A percentile compares a stretch with the other conserved stretches of the same genome.
Conservation (phyloP, 2,888 invertebrate species). For the Tachina fera region DNA sequence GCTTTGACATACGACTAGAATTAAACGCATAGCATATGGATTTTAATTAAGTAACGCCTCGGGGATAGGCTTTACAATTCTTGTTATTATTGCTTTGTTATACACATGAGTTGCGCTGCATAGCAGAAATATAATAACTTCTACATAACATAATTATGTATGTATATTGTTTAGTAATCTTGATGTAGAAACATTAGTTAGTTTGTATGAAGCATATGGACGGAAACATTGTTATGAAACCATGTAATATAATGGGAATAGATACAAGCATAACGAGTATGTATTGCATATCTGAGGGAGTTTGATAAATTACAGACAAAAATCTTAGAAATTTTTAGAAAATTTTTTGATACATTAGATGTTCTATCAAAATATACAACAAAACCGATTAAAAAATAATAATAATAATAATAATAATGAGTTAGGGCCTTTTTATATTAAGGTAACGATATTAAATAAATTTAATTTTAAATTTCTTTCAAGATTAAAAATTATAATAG, state of each 20-base stretch:
- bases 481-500: too few species aligned
- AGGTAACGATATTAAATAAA: too few species aligned
- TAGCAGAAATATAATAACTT: neutral
- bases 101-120: neutral
- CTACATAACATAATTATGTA: neutral
- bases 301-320: too few species aligned
- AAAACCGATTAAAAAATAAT: too few species aligned
- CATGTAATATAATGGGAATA: neutral
- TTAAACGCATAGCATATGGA: neutral
- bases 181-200: neutral
- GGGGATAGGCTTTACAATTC: constrained; percentile 33
- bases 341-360: too few species aligned
- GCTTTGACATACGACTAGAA: neutral
- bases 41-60: constrained; percentile 34
- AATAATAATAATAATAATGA: too few species aligned
- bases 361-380: too few species aligned
- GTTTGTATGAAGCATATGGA: neutral
- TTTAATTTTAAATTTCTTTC: too few species aligned
- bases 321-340: too few species aligned
- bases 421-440: too few species aligned
- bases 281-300: too few species aligned
- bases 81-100: neutral
- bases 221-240: neutral
- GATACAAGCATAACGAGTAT: neutral
- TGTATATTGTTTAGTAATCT: neutral